A percentile compares a stretch with the other conserved stretches of the same genome.
Conservation (phyloP, 1,140 invertebrate genomes). For the Ganaspis sp. region DNA sequence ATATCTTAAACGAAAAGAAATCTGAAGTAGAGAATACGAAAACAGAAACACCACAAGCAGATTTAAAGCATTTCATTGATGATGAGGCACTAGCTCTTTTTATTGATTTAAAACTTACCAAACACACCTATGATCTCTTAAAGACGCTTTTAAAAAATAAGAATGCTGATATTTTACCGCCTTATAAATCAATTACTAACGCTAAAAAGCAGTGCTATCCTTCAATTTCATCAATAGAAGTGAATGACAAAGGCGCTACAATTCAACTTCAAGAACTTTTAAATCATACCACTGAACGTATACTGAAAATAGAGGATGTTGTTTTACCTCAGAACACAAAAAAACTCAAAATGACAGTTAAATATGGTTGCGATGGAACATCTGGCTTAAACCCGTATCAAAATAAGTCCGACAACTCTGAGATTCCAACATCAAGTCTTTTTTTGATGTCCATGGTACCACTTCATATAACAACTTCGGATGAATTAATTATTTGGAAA, state of each 20-base stretch:
- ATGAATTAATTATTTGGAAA: too few species aligned
- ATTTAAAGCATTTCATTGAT: background rate
- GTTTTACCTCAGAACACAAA: background rate
- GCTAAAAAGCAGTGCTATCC: background rate
- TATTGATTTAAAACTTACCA: background rate
- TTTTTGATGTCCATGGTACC: conserved; percentile 2
- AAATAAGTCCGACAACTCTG: background rate
- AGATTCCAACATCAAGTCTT: background rate
- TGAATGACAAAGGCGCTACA: background rate
- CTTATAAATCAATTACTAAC: background rate
- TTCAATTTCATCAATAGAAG: background rate
- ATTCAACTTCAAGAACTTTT: background rate
- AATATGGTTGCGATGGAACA: conserved; percentile 12
- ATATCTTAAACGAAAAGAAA: too few species aligned
- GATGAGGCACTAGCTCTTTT: background rate
- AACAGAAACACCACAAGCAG: too few species aligned
- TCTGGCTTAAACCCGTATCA: background rate
- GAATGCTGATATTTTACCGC: background rate
- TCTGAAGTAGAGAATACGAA: too few species aligned
- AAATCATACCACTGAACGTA: background rate
- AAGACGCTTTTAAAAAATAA: background rate
- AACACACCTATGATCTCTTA: background rate
- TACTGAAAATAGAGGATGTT: background rate
- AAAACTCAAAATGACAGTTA: background rate
- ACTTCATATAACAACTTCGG: background rate